These are phyloP conservation scores for Jordanella pulchra DNA, from an alignment of 2,797 vertebrate genomes.

Conservation along the genomic window DNA sequence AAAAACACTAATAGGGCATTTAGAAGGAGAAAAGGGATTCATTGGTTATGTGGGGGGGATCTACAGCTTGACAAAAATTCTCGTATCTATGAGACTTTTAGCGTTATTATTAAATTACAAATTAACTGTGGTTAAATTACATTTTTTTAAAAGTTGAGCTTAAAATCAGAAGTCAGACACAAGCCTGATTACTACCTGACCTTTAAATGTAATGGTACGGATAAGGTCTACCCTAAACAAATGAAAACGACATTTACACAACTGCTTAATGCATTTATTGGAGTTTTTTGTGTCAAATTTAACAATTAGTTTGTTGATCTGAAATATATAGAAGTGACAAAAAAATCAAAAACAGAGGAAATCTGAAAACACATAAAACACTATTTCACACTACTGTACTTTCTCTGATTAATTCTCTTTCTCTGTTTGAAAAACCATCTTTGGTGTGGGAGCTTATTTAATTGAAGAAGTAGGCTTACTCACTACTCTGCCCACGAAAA, in stretches of 20 bases:
- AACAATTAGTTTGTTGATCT: not conserved
- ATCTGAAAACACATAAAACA: not conserved
- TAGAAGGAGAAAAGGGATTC: no score
- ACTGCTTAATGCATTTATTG: not conserved
- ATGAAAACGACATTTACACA: not conserved
- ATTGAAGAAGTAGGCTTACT: not conserved
- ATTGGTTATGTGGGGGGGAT: no score
- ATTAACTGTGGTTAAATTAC: no score
- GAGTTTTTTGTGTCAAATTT: not conserved
- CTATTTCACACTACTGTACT: not conserved
- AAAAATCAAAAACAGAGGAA: not conserved
- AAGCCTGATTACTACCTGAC: no score
- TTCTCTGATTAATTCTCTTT: not conserved
- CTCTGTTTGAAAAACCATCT: not conserved
- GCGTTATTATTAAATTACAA: no score
- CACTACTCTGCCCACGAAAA: not conserved
- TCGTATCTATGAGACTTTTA: no score
- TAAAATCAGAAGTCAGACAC: no score
- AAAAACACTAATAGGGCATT: no score
- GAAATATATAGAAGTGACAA: not conserved
- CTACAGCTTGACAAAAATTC: no score
- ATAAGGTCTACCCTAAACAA: not conserved
- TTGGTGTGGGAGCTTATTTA: not conserved
- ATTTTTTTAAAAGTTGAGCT: no score
- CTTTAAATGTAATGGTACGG: no score